Evolutionary conservation across 2,797 vertebrate species (phyloP).

Genomic region (Poecilia gillii): DNA sequence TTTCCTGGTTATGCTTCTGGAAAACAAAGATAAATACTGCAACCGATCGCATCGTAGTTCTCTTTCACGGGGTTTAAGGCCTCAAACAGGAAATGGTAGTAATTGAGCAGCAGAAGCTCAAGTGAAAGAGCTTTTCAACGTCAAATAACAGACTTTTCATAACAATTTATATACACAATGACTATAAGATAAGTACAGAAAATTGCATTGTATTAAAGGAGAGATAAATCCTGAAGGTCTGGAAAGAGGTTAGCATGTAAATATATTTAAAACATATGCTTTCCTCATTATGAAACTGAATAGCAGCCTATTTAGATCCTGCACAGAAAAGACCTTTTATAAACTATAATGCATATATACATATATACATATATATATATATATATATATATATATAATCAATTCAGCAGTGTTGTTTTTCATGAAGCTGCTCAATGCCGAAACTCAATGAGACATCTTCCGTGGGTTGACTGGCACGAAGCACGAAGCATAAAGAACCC

Average conservation of each 20-base stretch:
- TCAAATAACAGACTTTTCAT: neutral
- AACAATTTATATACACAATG: neutral
- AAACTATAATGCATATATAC: neutral
- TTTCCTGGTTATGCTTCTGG: neutral
- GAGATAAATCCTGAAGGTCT: neutral
- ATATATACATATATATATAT: too few species aligned
- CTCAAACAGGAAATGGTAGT: neutral
- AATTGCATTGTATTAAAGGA: neutral
- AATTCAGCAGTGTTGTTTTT: slow-evolving; percentile 4
- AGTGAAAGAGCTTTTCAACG: neutral
- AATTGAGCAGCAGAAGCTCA: neutral
- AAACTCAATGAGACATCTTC: slow-evolving; percentile 9
- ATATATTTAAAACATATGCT: neutral
- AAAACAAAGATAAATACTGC: neutral
- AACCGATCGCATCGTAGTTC: neutral
- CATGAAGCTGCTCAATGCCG: slow-evolving; percentile 20
- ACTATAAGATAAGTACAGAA: neutral
- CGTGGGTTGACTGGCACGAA: slow-evolving; percentile 14
- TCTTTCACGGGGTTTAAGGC: neutral
- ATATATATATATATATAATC: neutral
- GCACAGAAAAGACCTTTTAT: neutral
- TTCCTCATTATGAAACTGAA: neutral
- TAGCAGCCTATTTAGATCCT: neutral
- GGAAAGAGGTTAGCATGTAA: neutral
- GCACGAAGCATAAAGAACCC: slow-evolving; percentile 5